phyloP scores from a whole-genome alignment of 2,888 invertebrate genomes.

The Sinohyriopsis cumingii region DNA sequence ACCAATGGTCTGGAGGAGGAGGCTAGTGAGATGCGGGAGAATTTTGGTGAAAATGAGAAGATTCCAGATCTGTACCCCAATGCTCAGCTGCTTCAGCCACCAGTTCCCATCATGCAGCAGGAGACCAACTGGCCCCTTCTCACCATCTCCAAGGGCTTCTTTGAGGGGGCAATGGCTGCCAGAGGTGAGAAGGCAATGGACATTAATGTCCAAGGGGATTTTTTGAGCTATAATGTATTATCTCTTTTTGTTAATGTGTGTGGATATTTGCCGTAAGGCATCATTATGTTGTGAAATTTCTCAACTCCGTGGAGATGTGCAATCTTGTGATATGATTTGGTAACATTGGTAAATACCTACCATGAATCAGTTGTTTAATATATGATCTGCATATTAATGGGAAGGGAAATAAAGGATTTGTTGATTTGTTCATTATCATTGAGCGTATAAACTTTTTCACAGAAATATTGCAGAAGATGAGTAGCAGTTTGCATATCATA shows the following conservation, averaged over 20 bases:
- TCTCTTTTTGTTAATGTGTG: conserved; percentile 3
- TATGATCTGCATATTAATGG: too few relatives aligned
- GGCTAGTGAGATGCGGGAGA: conserved; percentile 78
- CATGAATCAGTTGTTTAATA: too few relatives aligned
- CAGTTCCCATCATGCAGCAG: conserved; percentile 88
- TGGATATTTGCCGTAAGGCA: neutral
- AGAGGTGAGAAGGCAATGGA: conserved; percentile 69
- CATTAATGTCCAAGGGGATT: neutral
- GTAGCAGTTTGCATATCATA: too few relatives aligned
- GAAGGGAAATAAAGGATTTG: too few relatives aligned
- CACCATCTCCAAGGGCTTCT: conserved; percentile 85
- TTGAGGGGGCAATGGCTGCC: conserved; percentile 70
- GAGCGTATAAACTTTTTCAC: too few relatives aligned
- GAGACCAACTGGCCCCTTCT: conserved; percentile 98
- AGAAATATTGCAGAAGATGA: too few relatives aligned
- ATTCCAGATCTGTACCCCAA: conserved; percentile 83
- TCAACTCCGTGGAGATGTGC: neutral
- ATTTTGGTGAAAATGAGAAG: conserved; percentile 76
- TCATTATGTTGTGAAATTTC: neutral
- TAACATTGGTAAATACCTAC: too few relatives aligned
- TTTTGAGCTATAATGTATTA: conserved; percentile 1
- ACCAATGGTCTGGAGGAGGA: conserved; percentile 91
- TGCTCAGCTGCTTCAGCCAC: conserved; percentile 87
- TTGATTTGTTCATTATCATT: too few relatives aligned
- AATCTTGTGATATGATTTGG: too few relatives aligned